Evolutionary conservation across 2,797 vertebrate genomes (phyloP).

Genomic region (Anas acuta): DNA sequence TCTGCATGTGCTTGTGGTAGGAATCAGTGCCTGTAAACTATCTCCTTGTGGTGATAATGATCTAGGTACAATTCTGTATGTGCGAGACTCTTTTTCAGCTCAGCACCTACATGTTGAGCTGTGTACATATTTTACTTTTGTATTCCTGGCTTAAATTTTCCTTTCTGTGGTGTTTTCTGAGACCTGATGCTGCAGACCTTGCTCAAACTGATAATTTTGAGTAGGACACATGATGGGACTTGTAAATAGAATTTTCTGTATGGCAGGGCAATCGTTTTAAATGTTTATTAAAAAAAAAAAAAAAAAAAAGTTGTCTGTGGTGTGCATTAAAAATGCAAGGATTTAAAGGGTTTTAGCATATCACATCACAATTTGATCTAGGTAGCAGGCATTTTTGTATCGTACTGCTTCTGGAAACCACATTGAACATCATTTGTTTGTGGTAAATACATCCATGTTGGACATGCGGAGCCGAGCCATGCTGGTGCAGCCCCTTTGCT

Average conservation of each 20-base stretch:
- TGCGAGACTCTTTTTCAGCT: neutral
- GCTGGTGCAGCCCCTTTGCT: neutral
- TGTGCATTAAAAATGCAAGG: neutral
- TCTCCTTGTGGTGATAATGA: neutral
- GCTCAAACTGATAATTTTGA: neutral
- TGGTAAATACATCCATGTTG: neutral
- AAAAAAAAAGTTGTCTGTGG: neutral
- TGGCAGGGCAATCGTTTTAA: neutral
- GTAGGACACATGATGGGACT: neutral
- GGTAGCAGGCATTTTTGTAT: neutral
- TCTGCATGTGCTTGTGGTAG: no score
- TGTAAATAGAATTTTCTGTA: neutral
- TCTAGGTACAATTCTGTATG: neutral
- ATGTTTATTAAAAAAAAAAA: neutral
- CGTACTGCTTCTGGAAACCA: neutral
- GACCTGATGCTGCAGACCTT: neutral
- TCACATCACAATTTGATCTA: neutral
- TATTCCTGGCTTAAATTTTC: neutral
- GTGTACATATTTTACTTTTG: neutral
- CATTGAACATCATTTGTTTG: neutral
- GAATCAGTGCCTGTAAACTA: rapidly evolving
- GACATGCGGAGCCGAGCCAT: neutral
- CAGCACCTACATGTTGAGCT: neutral
- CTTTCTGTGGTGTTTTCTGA: neutral
- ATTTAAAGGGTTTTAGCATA: neutral